Evolutionary conservation across 2,888 invertebrate species (phyloP).

Genomic region (Caenorhabditis doughertyi): DNA sequence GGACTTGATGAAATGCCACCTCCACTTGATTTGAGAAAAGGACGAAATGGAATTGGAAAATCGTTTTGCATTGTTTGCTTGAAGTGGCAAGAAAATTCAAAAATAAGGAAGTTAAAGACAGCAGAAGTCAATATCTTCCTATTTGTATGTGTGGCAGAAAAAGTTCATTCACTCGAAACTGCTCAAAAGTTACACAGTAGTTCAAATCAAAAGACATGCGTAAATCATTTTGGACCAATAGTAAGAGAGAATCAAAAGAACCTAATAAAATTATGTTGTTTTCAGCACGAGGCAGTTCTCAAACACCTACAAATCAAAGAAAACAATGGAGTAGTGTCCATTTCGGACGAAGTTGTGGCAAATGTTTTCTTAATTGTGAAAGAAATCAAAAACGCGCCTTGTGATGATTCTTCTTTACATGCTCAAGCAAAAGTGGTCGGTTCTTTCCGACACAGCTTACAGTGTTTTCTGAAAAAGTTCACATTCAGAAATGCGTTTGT

Average conservation of each 20-base stretch:
- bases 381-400: not conserved
- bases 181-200: constrained; percentile 19
- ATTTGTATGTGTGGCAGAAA: not conserved
- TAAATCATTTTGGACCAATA: constrained; percentile 1
- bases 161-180: constrained; percentile 10
- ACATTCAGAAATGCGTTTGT: not conserved
- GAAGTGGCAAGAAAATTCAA: not conserved
- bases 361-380: not conserved
- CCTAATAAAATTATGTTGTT: not conserved
- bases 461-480: constrained; percentile 11
- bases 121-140: constrained; percentile 2
- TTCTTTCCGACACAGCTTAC: constrained; percentile 5
- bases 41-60: not conserved
- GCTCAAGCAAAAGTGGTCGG: not conserved
- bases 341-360: not conserved
- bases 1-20: constrained; percentile 5
- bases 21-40: not conserved
- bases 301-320: not conserved
- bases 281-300: constrained; percentile 12
- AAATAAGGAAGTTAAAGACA: not conserved
- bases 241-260: constrained; percentile 1
- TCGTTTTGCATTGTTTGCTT: constrained; percentile 20
- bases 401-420: not conserved
- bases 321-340: not conserved
- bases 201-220: constrained; percentile 1